Percentiles rank a stretch among this genome's conserved stretches.
Evolutionary conservation across 2,113 vertebrate species (phyloP).

Genomic region (Eonycteris spelaea): DNA sequence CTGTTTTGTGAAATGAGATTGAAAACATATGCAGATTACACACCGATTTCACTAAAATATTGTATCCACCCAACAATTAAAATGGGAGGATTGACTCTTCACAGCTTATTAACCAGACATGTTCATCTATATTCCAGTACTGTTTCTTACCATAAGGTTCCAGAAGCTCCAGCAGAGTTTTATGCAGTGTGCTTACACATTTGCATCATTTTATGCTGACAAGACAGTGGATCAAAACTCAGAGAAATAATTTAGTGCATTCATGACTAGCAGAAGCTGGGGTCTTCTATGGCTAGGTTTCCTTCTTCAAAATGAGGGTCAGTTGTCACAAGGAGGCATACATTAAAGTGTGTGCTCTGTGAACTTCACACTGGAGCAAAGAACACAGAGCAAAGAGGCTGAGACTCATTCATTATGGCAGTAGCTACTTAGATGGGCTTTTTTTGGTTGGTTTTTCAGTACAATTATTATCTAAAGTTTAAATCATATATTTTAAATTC

Average conservation of each 20-base stretch:
- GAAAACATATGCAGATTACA: slow-evolving; percentile 49
- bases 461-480: not conserved
- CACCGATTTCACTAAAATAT: slow-evolving; percentile 53
- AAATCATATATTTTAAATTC: slow-evolving; percentile 10
- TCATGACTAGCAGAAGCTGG: not conserved
- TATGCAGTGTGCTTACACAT: not conserved
- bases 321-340: not conserved
- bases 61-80: slow-evolving; percentile 49
- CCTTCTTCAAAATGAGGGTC: not conserved
- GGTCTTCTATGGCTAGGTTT: not conserved
- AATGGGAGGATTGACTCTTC: slow-evolving; percentile 17
- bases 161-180: not conserved
- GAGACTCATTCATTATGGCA: not conserved
- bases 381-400: not conserved
- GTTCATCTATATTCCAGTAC: slow-evolving; percentile 45
- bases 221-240: slow-evolving; percentile 54
- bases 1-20: not conserved
- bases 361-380: not conserved
- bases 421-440: not conserved
- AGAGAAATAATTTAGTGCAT: not conserved
- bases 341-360: not conserved
- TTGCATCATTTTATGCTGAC: slow-evolving; percentile 53
- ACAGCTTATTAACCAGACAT: slow-evolving; percentile 54
- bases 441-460: not conserved
- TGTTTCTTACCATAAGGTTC: slow-evolving; percentile 19